phyloP scores from a whole-genome alignment of 2,888 invertebrate genomes.

The Chirona hameri region DNA sequence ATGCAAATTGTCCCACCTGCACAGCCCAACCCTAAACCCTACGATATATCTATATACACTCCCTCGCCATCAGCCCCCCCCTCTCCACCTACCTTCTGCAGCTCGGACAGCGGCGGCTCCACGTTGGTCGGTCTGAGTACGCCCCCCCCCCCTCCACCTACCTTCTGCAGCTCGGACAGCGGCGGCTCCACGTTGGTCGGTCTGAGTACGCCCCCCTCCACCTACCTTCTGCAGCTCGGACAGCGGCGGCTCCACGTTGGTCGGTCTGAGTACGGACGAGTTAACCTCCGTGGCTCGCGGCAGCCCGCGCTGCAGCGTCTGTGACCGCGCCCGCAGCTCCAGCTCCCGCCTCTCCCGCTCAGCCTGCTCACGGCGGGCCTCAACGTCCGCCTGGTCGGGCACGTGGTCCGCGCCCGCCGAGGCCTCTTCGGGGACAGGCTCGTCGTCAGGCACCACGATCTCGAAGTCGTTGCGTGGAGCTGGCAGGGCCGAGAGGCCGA shows the following conservation, averaged over 20 bases:
- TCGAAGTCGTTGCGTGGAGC: constrained; percentile 96
- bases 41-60: no score
- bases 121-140: no score
- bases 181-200: constrained; percentile 70
- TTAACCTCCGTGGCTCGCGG: constrained; percentile 87
- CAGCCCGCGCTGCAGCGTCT: constrained; percentile 78
- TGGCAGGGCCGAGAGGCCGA: constrained; percentile 76
- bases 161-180: constrained; percentile 77
- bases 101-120: no score
- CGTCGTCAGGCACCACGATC: constrained; percentile 78
- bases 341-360: constrained; percentile 47
- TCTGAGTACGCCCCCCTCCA: no score
- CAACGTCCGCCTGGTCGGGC: constrained; percentile 70
- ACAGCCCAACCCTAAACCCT: no score
- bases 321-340: constrained; percentile 72
- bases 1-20: no score
- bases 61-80: no score
- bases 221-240: no score
- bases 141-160: constrained; percentile 43
- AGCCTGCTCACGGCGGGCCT: constrained; percentile 33
- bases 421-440: constrained; percentile 41
- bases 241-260: no score
- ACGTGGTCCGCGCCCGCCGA: constrained; percentile 50
- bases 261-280: constrained; percentile 70
- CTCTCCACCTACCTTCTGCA: constrained; percentile 45